Percentiles rank a stretch among this genome's conserved stretches.
Evolutionary conservation across 2,113 vertebrate species (phyloP).

Genomic region (Hucho hucho): DNA sequence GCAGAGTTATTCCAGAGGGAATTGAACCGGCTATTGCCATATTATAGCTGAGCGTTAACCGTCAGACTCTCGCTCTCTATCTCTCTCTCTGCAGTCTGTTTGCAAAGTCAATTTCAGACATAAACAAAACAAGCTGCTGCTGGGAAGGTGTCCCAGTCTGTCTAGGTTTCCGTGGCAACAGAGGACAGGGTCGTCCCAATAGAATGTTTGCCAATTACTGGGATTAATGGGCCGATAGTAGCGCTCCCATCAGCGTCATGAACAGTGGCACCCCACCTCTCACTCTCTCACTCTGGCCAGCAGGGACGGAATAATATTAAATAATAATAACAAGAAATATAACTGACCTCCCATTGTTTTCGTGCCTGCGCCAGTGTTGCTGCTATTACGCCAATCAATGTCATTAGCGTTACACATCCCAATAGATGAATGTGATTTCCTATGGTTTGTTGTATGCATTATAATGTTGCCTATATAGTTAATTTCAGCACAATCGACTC

Average conservation of each 20-base stretch:
- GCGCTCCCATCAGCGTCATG: constrained; percentile 20
- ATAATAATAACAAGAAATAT: constrained; percentile 49
- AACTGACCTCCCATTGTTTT: constrained; percentile 60
- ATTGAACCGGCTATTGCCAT: constrained; percentile 47
- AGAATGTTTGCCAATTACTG: constrained; percentile 32
- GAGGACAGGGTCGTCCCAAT: not conserved
- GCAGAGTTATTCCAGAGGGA: constrained; percentile 45
- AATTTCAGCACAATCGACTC: not conserved
- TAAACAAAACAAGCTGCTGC: constrained; percentile 11
- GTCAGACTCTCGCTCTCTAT: not conserved
- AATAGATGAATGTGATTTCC: constrained; percentile 61
- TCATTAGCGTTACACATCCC: constrained; percentile 56
- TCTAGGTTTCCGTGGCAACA: not conserved
- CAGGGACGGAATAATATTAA: constrained; percentile 41
- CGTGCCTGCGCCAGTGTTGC: constrained; percentile 46
- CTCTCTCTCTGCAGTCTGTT: constrained; percentile 22
- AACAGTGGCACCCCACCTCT: constrained; percentile 25
- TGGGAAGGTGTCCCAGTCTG: not conserved
- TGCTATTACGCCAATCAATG: constrained; percentile 70
- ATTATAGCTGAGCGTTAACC: constrained; percentile 35
- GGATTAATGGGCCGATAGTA: constrained; percentile 36
- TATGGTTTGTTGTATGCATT: constrained; percentile 58
- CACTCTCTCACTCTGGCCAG: constrained; percentile 31
- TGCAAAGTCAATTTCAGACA: constrained; percentile 18
- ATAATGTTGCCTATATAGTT: constrained; percentile 46